A percentile compares a stretch with the other conserved stretches of the same genome.
Evolutionary conservation across 2,113 vertebrate species (phyloP).

Genomic region (Origma solitaria): DNA sequence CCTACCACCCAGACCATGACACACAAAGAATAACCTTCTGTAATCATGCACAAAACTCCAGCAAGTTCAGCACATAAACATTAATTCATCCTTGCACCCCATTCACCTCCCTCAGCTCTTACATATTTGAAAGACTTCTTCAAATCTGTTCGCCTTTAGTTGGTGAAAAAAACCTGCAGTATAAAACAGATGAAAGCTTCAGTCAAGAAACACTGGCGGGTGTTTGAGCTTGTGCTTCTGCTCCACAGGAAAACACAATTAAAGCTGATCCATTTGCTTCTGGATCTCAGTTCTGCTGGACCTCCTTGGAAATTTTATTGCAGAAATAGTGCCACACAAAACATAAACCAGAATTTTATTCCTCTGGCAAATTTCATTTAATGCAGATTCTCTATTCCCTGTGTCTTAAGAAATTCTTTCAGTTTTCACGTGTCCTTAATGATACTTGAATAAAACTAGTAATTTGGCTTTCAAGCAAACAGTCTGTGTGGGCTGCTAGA

Average conservation of each 20-base stretch:
- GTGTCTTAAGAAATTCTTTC: background rate
- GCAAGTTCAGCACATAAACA: background rate
- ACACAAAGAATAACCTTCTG: background rate
- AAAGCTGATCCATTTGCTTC: background rate
- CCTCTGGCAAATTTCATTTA: background rate
- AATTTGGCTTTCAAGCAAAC: background rate
- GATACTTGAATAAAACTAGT: background rate
- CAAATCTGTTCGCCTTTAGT: background rate
- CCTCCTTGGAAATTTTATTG: background rate
- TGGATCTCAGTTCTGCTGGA: background rate
- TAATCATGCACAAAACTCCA: background rate
- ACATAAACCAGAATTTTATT: background rate
- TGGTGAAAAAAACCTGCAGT: background rate
- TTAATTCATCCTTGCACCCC: background rate
- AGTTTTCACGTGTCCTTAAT: background rate
- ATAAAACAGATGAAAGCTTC: background rate
- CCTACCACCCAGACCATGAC: background rate
- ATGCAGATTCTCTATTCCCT: background rate
- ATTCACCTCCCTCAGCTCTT: background rate
- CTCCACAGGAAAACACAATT: constrained; percentile 9
- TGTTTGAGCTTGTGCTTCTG: background rate
- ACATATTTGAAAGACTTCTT: background rate
- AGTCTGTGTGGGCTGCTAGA: background rate
- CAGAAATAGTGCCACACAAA: background rate
- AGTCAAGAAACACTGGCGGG: background rate